A percentile compares a stretch with the other conserved stretches of the same genome.
phyloP scores from a whole-genome alignment of 2,797 vertebrate genomes.

The Calcarius lapponicus region DNA sequence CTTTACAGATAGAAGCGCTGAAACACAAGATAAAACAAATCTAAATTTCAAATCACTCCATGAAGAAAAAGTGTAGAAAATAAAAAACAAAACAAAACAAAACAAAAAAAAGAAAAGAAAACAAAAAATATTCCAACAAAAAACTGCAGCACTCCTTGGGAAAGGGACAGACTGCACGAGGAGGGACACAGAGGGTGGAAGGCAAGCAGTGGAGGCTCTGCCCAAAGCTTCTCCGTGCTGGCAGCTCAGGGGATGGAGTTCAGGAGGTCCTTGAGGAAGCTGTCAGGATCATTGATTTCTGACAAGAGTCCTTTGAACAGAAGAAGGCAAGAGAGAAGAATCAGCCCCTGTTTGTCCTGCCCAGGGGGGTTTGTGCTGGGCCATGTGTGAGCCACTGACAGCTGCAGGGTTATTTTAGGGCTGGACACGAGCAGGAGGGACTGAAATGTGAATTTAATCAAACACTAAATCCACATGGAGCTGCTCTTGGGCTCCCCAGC shows the following conservation, averaged over 20 bases:
- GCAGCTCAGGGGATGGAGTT: slow-evolving; percentile 91
- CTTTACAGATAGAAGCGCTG: slow-evolving; percentile 69
- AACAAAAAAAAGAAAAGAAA: neutral
- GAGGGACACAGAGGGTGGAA: slow-evolving; percentile 44
- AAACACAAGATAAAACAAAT: slow-evolving; percentile 69
- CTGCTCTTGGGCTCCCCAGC: neutral
- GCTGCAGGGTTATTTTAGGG: slow-evolving; percentile 38
- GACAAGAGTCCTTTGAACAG: slow-evolving; percentile 86
- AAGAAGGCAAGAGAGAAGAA: neutral
- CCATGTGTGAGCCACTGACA: neutral
- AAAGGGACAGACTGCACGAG: slow-evolving; percentile 23
- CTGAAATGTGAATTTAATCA: neutral
- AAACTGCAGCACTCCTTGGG: slow-evolving; percentile 43
- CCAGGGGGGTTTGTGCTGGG: neutral
- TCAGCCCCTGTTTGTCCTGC: neutral
- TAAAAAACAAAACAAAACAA: neutral
- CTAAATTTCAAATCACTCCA: slow-evolving; percentile 72
- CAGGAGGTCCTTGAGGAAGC: slow-evolving; percentile 94
- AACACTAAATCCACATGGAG: neutral
- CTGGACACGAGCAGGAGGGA: neutral
- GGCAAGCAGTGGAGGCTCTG: slow-evolving; percentile 53
- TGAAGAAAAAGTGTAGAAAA: slow-evolving; percentile 27
- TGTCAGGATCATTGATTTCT: slow-evolving; percentile 90
- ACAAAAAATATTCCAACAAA: neutral
- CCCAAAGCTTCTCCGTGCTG: neutral